Evolutionary conservation across 2,113 vertebrate genomes (phyloP), one percentile per base, ranked within the genome.

Genomic region (Ursus arctos): DNA sequence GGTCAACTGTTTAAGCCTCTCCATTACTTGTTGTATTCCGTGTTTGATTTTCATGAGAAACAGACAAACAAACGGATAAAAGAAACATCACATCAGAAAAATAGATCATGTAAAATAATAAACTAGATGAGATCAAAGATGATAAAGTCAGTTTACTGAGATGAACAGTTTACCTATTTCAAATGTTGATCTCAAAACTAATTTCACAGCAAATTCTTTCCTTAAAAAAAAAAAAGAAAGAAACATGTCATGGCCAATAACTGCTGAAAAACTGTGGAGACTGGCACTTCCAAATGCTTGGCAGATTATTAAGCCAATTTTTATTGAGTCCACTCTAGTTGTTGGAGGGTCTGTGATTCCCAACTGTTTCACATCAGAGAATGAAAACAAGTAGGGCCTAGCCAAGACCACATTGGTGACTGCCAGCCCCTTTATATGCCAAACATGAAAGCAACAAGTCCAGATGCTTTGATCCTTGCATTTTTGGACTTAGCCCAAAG

Each of bases 281-380:
- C 98, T 99, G 99, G 99, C 98, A 99, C 98, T 99, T 99, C 98
- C 98, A 99, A 98, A 99, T 98, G 98, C 98, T 99, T 99, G 99
- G 99, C 99, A 99, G 98, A 98, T 98, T 99, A 98, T 99, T 99
- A 99, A 99, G 99, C 98, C 99, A 99, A 98, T 98, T 99, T 99
- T 99, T 99, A 99, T 99, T 99, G 99, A 99, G 99, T 99, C 99
- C 99, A 99, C 98, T 99, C 98, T 98, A 98, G 98, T 98, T 98
- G 98, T 99, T 99, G 98, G 98, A 99, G 99, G 98, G 98, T 98
- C 98, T 99, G 98, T 98, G 98, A 99, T 99, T 99, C 99, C 99
- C 99, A 99, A 99, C 99, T 99, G 99, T 99, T 99, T 99, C 98
- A 99, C 99, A 99, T 99, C 99, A 99, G 98, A 99, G 98, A 99